These are phyloP conservation scores for Parelbella ahira DNA, from an alignment of 2,888 invertebrate species.

Conservation along the genomic window DNA sequence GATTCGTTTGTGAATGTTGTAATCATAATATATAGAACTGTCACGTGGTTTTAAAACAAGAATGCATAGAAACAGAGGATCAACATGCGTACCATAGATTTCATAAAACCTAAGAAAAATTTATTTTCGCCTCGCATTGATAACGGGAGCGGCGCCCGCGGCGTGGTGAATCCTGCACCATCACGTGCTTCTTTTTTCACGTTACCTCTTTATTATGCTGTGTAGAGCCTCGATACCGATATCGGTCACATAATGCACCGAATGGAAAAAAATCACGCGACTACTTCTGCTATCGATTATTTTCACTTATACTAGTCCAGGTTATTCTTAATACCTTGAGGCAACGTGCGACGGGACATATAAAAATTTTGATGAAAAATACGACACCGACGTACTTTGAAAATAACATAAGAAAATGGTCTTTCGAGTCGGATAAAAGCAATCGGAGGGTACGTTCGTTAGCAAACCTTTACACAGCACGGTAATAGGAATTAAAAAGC, in stretches of 20 bases:
- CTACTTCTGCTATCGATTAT: no score
- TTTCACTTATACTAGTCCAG: no score
- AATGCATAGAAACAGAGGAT: constrained; percentile 33
- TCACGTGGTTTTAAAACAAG: constrained; percentile 6
- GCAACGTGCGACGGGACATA: neutral
- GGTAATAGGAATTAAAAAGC: no score
- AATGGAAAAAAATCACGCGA: no score
- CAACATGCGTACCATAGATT: no score
- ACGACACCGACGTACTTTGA: no score
- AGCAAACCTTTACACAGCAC: constrained; percentile 19
- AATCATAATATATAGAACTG: neutral
- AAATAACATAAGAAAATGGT: neutral
- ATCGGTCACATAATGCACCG: no score
- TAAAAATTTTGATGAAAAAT: neutral
- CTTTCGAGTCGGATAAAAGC: constrained; percentile 4
- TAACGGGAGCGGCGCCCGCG: constrained; percentile 1
- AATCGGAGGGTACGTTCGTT: neutral
- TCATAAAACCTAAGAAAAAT: constrained; percentile 23
- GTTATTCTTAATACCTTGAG: no score
- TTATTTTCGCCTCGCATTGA: constrained; percentile 50
- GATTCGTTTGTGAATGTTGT: neutral
- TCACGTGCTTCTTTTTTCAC: neutral
- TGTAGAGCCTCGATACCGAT: constrained; percentile 35
- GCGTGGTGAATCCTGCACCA: constrained; percentile 1
- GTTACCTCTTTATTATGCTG: constrained; percentile 2